Evolutionary conservation across 2,888 invertebrate species (phyloP).

Genomic region (Perdita meconis): DNA sequence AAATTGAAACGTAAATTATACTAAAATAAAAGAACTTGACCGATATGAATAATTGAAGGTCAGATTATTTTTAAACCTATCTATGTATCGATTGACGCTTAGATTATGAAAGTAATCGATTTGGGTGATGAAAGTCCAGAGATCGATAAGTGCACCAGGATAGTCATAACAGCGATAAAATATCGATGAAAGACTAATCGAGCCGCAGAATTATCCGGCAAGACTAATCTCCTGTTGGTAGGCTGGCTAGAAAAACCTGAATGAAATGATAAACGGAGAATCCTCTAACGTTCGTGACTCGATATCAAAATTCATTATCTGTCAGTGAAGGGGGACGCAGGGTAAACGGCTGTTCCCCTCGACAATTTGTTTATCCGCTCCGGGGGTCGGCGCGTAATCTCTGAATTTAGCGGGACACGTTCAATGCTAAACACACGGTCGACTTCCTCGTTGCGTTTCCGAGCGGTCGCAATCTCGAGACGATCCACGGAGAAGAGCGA

Average conservation of each 20-base stretch:
- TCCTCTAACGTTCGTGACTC: conserved; percentile 25
- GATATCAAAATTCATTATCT: conserved; percentile 45
- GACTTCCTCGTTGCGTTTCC: conserved; percentile 29
- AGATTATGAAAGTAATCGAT: too few species aligned
- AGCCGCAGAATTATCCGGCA: too few species aligned
- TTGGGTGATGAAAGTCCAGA: too few species aligned
- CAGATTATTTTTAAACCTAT: too few species aligned
- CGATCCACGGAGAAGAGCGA: conserved; percentile 11
- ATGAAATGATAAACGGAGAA: conserved; percentile 1
- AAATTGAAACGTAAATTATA: too few species aligned
- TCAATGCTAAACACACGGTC: neutral
- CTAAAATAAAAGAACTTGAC: too few species aligned
- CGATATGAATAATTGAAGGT: too few species aligned
- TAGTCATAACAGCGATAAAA: too few species aligned
- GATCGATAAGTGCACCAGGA: too few species aligned
- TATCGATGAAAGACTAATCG: too few species aligned
- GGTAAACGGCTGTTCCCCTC: conserved; percentile 26
- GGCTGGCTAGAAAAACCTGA: neutral
- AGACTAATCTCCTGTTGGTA: neutral
- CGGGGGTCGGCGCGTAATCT: conserved; percentile 47
- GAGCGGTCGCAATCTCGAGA: conserved; percentile 1
- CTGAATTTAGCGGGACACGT: conserved; percentile 45
- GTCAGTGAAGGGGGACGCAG: conserved; percentile 4
- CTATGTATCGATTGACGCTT: too few species aligned
- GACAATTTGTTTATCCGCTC: conserved; percentile 63